Base-by-base conservation (phyloP, 2,888 invertebrate genomes). In the Caenorhabditis wallacei region DNA sequence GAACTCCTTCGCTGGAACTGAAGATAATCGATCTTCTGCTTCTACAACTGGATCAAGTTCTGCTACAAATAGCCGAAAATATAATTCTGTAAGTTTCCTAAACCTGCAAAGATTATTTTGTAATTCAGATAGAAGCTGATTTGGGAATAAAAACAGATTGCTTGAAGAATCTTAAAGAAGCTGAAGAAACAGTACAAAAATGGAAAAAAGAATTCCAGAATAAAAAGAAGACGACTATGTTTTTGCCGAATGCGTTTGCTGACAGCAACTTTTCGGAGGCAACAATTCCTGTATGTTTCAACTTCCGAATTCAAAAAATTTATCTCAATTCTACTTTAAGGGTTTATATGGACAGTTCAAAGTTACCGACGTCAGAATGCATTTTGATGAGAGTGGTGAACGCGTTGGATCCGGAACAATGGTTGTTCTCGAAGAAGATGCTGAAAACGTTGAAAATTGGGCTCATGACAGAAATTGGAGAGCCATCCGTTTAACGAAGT, bases 331-430 rank as follows among this genome's bases (percentile, higher is more conserved):
- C 2, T 8, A 48, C 2, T 43, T 61, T 43, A 43, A 61, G 61
- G 8, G 10, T 1, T 16, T 61, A 16, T 61, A 61, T n/a, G 61
- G 61, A 2, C 11, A n/a, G 2, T 61, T 61, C 43, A 43, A 24
- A 13, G 61, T 61, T 7, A 10, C 10, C 8, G n/a, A 43, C 1
- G 43, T 61, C 0, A n/a, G 0, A 7, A 18, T n/a, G 10, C 61
- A 61, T 26, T 61, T 40, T 26, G 24, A 16, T 8, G n/a, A 26
- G 13, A 26, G 16, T 16, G 61, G 61, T 11, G 61, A 61, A 26
- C 61, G 61, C 7, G 0, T 61, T 2, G 61, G 61, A 2, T 61
- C 61, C 8, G 61, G 61, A 61, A 43, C 61, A 10, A 24, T 61
- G 16, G 8, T 5, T 16, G 61, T 61, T 7, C 2, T n/a, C 5